Evolutionary conservation across 2,888 invertebrate species (phyloP).

Genomic region (Torymus tubicola): DNA sequence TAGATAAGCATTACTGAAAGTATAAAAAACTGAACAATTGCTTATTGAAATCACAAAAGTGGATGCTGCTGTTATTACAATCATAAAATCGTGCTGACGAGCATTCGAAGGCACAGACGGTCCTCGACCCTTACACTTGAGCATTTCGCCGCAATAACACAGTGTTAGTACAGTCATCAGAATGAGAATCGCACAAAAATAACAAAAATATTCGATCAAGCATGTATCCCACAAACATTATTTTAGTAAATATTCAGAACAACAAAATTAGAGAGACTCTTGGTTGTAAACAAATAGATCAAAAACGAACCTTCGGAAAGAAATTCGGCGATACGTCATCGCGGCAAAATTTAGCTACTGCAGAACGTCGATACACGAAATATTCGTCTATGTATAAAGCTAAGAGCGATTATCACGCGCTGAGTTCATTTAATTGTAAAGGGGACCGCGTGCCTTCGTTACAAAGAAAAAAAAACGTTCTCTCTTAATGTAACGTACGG

Average conservation of each 20-base stretch:
- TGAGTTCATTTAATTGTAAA: slow-evolving; percentile 73
- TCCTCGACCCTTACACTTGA: slow-evolving; percentile 76
- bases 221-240: background rate
- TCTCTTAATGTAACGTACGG: slow-evolving; percentile 50
- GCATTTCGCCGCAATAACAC: slow-evolving; percentile 72
- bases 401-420: slow-evolving; percentile 69
- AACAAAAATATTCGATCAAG: slow-evolving; percentile 31
- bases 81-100: slow-evolving; percentile 68
- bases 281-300: slow-evolving; percentile 40
- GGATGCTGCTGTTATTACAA: slow-evolving; percentile 69
- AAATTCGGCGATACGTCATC: slow-evolving; percentile 64
- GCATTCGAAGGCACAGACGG: slow-evolving; percentile 74
- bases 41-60: slow-evolving; percentile 74
- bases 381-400: slow-evolving; percentile 63
- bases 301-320: slow-evolving; percentile 47
- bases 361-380: slow-evolving; percentile 72
- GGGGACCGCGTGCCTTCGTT: slow-evolving; percentile 76
- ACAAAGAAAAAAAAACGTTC: slow-evolving; percentile 56
- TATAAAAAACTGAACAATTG: slow-evolving; percentile 72
- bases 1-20: slow-evolving; percentile 74
- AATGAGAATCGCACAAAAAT: slow-evolving; percentile 29
- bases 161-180: slow-evolving; percentile 33
- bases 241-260: slow-evolving; percentile 9
- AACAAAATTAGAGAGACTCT: slow-evolving; percentile 27
- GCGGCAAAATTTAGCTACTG: slow-evolving; percentile 72